Evolutionary conservation across 1,140 invertebrate species (phyloP).

Genomic region (Penaeus vannamei): DNA sequence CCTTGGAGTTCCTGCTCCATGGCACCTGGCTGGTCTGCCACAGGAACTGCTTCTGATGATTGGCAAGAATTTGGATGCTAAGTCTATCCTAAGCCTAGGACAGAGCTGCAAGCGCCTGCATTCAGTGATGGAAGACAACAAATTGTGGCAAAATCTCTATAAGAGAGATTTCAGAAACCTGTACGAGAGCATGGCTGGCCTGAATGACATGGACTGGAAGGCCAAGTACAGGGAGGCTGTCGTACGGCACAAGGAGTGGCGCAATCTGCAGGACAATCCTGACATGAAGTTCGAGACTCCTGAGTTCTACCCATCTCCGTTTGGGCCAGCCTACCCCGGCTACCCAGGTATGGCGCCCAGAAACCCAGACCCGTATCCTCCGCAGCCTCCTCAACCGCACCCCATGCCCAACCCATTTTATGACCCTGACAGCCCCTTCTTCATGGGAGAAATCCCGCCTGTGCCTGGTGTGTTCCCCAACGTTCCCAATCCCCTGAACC

Average conservation of each 20-base stretch:
- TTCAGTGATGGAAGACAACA: slow-evolving; percentile 52
- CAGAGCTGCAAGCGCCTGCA: slow-evolving; percentile 53
- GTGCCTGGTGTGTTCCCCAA: slow-evolving; percentile 45
- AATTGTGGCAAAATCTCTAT: slow-evolving; percentile 62
- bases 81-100: slow-evolving; percentile 42
- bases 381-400: slow-evolving; percentile 45
- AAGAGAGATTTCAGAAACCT: slow-evolving; percentile 57
- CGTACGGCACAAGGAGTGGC: slow-evolving; percentile 44
- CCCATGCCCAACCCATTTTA: slow-evolving; percentile 63
- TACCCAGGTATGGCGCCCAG: slow-evolving; percentile 52
- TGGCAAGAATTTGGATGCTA: slow-evolving; percentile 36
- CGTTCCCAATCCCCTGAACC: slow-evolving; percentile 49
- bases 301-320: slow-evolving; percentile 53
- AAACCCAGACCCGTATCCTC: slow-evolving; percentile 50
- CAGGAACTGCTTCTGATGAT: slow-evolving; percentile 58
- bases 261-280: slow-evolving; percentile 13
- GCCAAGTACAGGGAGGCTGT: slow-evolving; percentile 53
- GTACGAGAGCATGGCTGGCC: background rate
- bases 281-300: slow-evolving; percentile 35
- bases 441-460: slow-evolving; percentile 59
- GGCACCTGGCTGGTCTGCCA: slow-evolving; percentile 64
- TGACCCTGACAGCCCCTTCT: slow-evolving; percentile 67
- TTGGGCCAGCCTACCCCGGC: slow-evolving; percentile 7
- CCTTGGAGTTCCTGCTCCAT: slow-evolving; percentile 63
- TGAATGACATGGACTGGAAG: slow-evolving; percentile 42